Percentiles rank a stretch among this genome's conserved stretches.
Evolutionary conservation across 2,888 invertebrate genomes (phyloP).

Genomic region (Erebia aethiops): DNA sequence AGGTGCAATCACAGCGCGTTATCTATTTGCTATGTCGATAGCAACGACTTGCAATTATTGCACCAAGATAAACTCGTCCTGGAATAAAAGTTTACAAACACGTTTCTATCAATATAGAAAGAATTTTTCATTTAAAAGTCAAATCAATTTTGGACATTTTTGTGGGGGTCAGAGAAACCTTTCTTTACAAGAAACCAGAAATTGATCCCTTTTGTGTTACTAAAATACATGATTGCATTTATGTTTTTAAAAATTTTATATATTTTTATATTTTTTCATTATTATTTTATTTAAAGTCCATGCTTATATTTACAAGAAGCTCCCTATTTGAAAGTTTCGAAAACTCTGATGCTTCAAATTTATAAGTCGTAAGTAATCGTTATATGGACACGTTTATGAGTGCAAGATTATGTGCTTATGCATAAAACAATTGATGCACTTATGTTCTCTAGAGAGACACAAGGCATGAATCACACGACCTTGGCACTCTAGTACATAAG

Average conservation of each 20-base stretch:
- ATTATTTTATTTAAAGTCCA: too few relatives aligned
- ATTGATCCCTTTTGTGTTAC: too few relatives aligned
- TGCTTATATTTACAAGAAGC: neutral
- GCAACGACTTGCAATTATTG: constrained; percentile 10
- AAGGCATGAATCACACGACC: constrained; percentile 73
- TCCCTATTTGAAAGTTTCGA: neutral
- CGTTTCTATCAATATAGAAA: too few relatives aligned
- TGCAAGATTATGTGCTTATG: constrained; percentile 40
- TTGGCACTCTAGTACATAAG: constrained; percentile 59
- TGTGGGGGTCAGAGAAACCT: too few relatives aligned
- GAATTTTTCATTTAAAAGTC: too few relatives aligned
- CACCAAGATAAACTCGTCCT: constrained; percentile 16
- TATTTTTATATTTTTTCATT: too few relatives aligned
- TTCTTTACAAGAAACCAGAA: too few relatives aligned
- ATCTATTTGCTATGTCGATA: constrained; percentile 16
- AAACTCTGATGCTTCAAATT: neutral
- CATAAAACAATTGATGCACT: constrained; percentile 45
- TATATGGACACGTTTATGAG: neutral
- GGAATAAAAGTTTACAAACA: neutral
- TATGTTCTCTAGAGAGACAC: constrained; percentile 36
- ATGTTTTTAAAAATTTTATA: too few relatives aligned
- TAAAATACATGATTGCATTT: too few relatives aligned
- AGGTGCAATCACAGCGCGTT: constrained; percentile 13
- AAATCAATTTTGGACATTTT: too few relatives aligned
- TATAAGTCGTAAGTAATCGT: neutral